A percentile compares a stretch with the other conserved stretches of the same genome.
Conservation (phyloP, 2,113 vertebrate species). For the Lethenteron camtschaticum region DNA sequence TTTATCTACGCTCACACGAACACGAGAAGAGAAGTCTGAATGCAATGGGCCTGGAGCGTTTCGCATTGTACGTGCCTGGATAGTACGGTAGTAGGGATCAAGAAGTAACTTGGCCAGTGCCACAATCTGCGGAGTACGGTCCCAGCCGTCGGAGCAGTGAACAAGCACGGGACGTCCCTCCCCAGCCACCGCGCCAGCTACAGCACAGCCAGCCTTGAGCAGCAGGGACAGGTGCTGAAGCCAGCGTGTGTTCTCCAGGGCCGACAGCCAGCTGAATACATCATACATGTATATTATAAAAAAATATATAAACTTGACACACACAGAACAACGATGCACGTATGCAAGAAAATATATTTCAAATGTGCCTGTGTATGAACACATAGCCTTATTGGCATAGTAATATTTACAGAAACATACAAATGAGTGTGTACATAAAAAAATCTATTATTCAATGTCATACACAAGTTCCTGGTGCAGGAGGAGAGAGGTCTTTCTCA, state of each 20-base stretch:
- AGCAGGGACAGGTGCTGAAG: slow-evolving; percentile 89
- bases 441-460: too few species aligned
- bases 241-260: slow-evolving; percentile 89
- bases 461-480: neutral
- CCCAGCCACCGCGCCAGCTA: slow-evolving; percentile 62
- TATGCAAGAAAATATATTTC: neutral
- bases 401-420: neutral
- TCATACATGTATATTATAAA: slow-evolving; percentile 9
- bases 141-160: slow-evolving; percentile 92
- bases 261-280: slow-evolving; percentile 62
- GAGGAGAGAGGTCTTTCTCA: slow-evolving; percentile 23
- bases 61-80: slow-evolving; percentile 38
- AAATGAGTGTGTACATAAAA: neutral
- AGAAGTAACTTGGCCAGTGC: slow-evolving; percentile 70
- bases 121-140: slow-evolving; percentile 84
- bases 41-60: too few species aligned
- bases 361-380: neutral
- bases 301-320: too few species aligned
- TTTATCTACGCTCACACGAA: slow-evolving; percentile 7
- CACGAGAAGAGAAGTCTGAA: fast-evolving
- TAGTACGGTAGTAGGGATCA: slow-evolving; percentile 84
- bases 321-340: neutral
- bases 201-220: slow-evolving; percentile 77
- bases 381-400: neutral
- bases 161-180: slow-evolving; percentile 79